Evolutionary conservation across 2,113 vertebrate species (phyloP).

Genomic region (Indri indri): DNA sequence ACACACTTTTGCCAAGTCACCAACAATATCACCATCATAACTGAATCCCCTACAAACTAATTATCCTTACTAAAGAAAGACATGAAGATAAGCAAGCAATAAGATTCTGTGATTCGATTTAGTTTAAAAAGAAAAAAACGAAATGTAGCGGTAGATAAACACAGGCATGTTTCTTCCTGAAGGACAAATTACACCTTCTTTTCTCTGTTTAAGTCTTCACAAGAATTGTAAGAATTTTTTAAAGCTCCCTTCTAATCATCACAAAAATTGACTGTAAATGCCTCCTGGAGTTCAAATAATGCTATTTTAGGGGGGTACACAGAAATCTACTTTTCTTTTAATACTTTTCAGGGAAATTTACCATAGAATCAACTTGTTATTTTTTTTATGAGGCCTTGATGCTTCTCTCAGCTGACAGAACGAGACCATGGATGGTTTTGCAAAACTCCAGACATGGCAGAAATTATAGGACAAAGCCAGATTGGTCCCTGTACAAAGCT

Average conservation of each 20-base stretch:
- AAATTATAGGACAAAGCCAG: neutral
- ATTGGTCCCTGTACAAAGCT: neutral
- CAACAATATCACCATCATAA: neutral
- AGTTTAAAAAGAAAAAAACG: neutral
- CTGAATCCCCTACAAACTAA: neutral
- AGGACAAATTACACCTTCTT: neutral
- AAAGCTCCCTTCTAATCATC: neutral
- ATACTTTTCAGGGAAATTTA: constrained; percentile 17
- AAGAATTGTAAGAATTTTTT: neutral
- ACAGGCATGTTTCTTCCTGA: neutral
- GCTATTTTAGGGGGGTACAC: neutral
- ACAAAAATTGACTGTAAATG: constrained; percentile 16
- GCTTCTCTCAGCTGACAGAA: neutral
- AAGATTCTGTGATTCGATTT: neutral
- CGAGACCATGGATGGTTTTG: neutral
- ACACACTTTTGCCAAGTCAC: neutral
- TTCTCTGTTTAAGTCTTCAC: constrained; percentile 16
- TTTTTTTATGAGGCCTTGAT: neutral
- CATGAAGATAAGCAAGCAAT: neutral
- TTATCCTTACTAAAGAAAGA: neutral
- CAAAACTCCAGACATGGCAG: neutral
- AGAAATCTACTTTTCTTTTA: neutral
- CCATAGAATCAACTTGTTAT: constrained; percentile 2
- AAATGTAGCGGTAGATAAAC: neutral
- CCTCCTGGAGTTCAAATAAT: neutral